Percentiles rank a stretch among this genome's conserved stretches.
phyloP scores from a whole-genome alignment of 2,888 invertebrate genomes.

The Rhorus exstirpatorius region DNA sequence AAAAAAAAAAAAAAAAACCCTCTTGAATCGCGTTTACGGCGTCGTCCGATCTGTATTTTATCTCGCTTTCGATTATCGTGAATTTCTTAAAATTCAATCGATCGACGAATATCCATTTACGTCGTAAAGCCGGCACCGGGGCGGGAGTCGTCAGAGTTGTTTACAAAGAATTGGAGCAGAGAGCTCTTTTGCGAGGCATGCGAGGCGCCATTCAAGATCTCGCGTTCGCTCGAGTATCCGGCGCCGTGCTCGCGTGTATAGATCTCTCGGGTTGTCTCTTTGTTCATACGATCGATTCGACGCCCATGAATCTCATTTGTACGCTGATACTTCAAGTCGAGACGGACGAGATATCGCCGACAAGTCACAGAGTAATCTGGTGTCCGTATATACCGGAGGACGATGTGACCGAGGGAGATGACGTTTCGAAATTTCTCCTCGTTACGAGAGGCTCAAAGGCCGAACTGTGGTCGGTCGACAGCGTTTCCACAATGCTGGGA shows the following conservation, averaged over 20 bases:
- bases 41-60: no score
- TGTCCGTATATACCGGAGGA: constrained; percentile 95
- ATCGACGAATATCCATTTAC: no score
- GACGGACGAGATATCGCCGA: constrained; percentile 85
- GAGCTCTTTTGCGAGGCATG: constrained; percentile 95
- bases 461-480: constrained; percentile 84
- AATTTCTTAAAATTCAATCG: no score
- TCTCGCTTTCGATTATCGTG: no score
- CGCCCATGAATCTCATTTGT: constrained; percentile 86
- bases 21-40: no score
- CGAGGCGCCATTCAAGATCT: constrained; percentile 96
- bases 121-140: constrained; percentile 78
- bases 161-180: constrained; percentile 91
- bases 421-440: constrained; percentile 92
- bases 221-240: constrained; percentile 94
- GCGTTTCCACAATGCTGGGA: constrained; percentile 78
- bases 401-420: constrained; percentile 87
- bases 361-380: constrained; percentile 94
- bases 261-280: constrained; percentile 95
- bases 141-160: constrained; percentile 94
- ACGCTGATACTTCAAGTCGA: constrained; percentile 89
- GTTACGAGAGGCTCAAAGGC: constrained; percentile 92
- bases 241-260: constrained; percentile 94
- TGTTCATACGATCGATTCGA: constrained; percentile 92
- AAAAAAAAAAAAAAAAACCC: neutral